A percentile compares a stretch with the other conserved stretches of the same genome.
phyloP scores from a whole-genome alignment of 2,797 vertebrate genomes.

The Champsocephalus esox region DNA sequence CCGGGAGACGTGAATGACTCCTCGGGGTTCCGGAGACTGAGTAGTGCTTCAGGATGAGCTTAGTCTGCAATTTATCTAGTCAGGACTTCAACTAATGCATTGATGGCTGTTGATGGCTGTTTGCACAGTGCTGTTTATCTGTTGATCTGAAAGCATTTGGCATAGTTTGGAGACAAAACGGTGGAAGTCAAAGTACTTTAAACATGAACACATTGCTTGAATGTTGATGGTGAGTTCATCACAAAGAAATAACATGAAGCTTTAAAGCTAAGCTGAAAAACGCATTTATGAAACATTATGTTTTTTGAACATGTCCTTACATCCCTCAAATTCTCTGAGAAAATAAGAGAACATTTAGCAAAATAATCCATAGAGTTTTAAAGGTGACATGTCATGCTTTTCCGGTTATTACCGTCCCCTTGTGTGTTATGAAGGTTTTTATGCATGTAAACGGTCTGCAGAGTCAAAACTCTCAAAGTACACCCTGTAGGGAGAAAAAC shows the following conservation, averaged over 20 bases:
- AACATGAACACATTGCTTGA: background rate
- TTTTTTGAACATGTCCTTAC: too few relatives aligned
- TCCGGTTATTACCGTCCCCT: too few relatives aligned
- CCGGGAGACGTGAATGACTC: constrained; percentile 60
- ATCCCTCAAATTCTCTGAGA: too few relatives aligned
- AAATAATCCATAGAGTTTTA: too few relatives aligned
- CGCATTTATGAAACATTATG: too few relatives aligned
- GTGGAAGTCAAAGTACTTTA: background rate
- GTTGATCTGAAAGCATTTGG: constrained; percentile 13
- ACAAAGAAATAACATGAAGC: background rate
- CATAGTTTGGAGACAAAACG: background rate
- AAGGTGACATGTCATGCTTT: too few relatives aligned
- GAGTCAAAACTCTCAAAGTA: too few relatives aligned
- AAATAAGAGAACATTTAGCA: too few relatives aligned
- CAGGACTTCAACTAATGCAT: constrained; percentile 62
- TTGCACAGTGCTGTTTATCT: constrained; percentile 31
- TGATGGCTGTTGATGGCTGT: constrained; percentile 23
- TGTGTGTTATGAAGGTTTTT: too few relatives aligned
- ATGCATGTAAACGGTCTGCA: too few relatives aligned
- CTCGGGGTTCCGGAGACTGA: constrained; percentile 71
- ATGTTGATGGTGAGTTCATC: background rate
- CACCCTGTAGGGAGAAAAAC: too few relatives aligned
- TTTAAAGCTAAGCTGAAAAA: background rate
- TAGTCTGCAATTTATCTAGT: constrained; percentile 70
- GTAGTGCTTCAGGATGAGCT: constrained; percentile 69